Evolutionary conservation across 2,888 invertebrate species (phyloP).

Genomic region (Spisula solida): DNA sequence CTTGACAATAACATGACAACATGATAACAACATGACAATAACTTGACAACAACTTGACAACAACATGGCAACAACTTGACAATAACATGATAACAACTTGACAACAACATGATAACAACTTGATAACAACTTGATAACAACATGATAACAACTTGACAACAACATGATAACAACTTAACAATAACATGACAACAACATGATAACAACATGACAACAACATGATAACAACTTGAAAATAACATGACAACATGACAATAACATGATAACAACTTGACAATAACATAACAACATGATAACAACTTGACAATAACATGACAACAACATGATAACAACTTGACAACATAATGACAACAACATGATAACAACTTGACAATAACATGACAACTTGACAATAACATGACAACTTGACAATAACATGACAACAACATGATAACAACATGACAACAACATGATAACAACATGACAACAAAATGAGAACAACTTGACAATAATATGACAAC

Average conservation of each 20-base stretch:
- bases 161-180: neutral
- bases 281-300: slow-evolving; percentile 25
- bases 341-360: neutral
- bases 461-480: slow-evolving; percentile 30
- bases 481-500: slow-evolving; percentile 27
- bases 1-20: no score
- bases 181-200: slow-evolving; percentile 30
- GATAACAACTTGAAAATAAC: slow-evolving; percentile 31
- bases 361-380: slow-evolving; percentile 28
- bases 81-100: slow-evolving; percentile 28
- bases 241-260: slow-evolving; percentile 23
- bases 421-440: slow-evolving; percentile 28
- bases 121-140: no score
- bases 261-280: slow-evolving; percentile 30
- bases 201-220: slow-evolving; percentile 27
- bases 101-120: no score
- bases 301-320: slow-evolving; percentile 29
- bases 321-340: no score
- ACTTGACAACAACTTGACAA: slow-evolving; percentile 32
- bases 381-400: slow-evolving; percentile 25
- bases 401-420: slow-evolving; percentile 23
- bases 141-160: no score
- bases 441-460: slow-evolving; percentile 29
- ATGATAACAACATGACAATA: slow-evolving; percentile 19
- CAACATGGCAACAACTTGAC: neutral